Conservation (phyloP, 2,888 invertebrate species). For the Petrophora chlorosata region DNA sequence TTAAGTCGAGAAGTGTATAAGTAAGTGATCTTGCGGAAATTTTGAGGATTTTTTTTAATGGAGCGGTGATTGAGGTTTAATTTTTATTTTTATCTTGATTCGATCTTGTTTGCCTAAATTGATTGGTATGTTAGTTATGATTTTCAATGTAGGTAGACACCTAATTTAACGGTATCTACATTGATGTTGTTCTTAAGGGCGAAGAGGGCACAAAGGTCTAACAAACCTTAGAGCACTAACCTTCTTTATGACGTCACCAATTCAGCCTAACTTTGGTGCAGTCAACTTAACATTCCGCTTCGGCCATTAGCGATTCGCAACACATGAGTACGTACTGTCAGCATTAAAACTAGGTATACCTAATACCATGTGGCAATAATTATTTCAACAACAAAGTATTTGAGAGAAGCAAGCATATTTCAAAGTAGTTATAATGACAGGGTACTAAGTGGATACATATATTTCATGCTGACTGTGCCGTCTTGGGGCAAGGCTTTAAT, state of each 20-base stretch:
- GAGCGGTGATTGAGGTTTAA: constrained; percentile 44
- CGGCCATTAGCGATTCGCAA: constrained; percentile 77
- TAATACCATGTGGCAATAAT: too few relatives aligned
- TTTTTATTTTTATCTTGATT: constrained; percentile 34
- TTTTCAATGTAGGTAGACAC: too few relatives aligned
- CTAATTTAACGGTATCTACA: too few relatives aligned
- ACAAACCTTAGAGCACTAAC: constrained; percentile 9
- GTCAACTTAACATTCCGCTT: constrained; percentile 58
- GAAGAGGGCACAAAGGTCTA: too few relatives aligned
- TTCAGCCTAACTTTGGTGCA: constrained; percentile 25
- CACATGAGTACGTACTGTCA: constrained; percentile 51
- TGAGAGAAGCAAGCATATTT: too few relatives aligned
- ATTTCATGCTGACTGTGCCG: too few relatives aligned
- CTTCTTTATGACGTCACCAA: constrained; percentile 18
- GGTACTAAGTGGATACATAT: too few relatives aligned
- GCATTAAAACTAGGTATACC: too few relatives aligned
- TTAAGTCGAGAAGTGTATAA: constrained; percentile 69
- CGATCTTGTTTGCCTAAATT: constrained; percentile 30
- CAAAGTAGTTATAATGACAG: too few relatives aligned
- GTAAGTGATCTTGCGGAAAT: constrained; percentile 75
- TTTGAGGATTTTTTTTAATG: constrained; percentile 47
- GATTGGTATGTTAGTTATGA: constrained; percentile 14
- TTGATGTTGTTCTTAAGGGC: too few relatives aligned
- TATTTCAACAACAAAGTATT: too few relatives aligned
- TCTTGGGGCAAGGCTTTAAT: constrained; percentile 54